Evolutionary conservation across 1,140 invertebrate genomes (phyloP).

Genomic region (Philopotamus ludificatus): DNA sequence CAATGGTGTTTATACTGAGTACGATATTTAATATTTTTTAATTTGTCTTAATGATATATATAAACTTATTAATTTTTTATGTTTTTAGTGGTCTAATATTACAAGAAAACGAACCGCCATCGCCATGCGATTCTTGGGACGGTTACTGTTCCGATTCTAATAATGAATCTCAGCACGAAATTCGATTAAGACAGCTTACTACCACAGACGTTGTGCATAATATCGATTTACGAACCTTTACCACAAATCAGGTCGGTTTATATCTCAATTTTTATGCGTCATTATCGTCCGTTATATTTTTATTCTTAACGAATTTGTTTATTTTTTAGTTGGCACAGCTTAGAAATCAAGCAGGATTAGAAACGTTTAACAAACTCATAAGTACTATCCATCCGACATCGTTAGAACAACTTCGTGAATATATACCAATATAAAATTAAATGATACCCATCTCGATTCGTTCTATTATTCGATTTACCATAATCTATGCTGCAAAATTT

Average conservation of each 20-base stretch:
- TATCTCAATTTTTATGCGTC: slow-evolving; percentile 29
- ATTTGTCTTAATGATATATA: neutral
- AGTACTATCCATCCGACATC: slow-evolving; percentile 66
- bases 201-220: slow-evolving; percentile 47
- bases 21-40: slow-evolving; percentile 46
- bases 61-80: neutral
- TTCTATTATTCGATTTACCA: neutral
- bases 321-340: slow-evolving; percentile 63
- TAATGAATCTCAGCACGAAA: slow-evolving; percentile 45
- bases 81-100: slow-evolving; percentile 10
- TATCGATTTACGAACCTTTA: slow-evolving; percentile 48
- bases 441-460: slow-evolving; percentile 35
- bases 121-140: slow-evolving; percentile 33
- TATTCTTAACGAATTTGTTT: slow-evolving; percentile 34
- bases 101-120: slow-evolving; percentile 20
- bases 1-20: slow-evolving; percentile 66
- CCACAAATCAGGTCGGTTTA: slow-evolving; percentile 46
- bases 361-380: slow-evolving; percentile 70
- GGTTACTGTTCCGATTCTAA: slow-evolving; percentile 22
- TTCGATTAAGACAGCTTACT: slow-evolving; percentile 44
- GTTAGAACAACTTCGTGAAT: slow-evolving; percentile 64
- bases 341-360: slow-evolving; percentile 63
- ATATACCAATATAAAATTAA: slow-evolving; percentile 53
- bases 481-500: neutral
- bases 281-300: neutral